Evolutionary conservation across 92 coral and sea anemone genomes (phyloP).

Genomic region (Epizoanthus illoricatus): DNA sequence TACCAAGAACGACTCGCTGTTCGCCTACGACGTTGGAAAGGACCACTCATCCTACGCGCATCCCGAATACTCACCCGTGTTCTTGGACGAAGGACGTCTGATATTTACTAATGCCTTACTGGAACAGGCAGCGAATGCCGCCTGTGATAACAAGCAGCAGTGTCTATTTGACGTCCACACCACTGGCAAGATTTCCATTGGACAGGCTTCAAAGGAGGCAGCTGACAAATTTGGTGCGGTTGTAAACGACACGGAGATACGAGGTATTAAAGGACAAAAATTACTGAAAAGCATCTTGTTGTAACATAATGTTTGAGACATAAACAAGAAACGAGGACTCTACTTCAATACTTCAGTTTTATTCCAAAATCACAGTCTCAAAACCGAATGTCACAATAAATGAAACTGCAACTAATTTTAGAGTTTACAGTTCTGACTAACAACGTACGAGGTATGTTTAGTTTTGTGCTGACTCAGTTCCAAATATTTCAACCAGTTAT

Average conservation of each 20-base stretch:
- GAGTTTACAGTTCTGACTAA: too few species aligned
- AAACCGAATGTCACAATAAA: too few species aligned
- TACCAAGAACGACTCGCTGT: conserved; percentile 48
- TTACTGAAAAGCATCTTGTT: too few species aligned
- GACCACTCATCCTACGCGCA: conserved; percentile 45
- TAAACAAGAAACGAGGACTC: too few species aligned
- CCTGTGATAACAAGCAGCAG: conserved; percentile 61
- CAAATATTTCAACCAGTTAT: too few species aligned
- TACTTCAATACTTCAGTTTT: too few species aligned
- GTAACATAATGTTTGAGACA: too few species aligned
- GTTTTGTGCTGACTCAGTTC: too few species aligned
- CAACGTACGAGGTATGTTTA: not conserved
- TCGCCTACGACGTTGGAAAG: conserved; percentile 56
- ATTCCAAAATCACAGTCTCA: too few species aligned
- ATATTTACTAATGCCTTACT: conserved; percentile 43
- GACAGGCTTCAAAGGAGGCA: conserved; percentile 58
- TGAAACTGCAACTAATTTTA: too few species aligned
- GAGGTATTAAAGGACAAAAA: conserved; percentile 34
- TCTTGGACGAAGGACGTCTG: conserved; percentile 46
- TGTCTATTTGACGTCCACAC: conserved; percentile 78
- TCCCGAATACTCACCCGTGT: conserved; percentile 64
- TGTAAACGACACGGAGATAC: conserved; percentile 57
- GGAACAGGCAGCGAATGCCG: conserved; percentile 52
- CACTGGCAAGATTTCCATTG: conserved; percentile 68
- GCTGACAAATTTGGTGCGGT: conserved; percentile 47